Base-by-base conservation (phyloP, 1,140 invertebrate species). In the Trichoplusia ni region DNA sequence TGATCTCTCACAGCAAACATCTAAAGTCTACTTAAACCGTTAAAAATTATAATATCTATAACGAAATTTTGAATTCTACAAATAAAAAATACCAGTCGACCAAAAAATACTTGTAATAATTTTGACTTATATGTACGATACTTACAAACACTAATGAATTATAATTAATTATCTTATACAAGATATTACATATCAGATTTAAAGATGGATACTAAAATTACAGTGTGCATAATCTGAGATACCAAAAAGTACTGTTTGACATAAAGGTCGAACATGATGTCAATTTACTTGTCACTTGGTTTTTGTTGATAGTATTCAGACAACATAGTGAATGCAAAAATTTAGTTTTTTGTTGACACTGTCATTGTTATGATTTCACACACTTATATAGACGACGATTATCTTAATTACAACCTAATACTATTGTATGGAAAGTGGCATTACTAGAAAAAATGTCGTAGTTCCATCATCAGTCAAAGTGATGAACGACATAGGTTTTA, bases 61-160 rank as follows among this genome's bases (percentile, higher is more conserved):
- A 19, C 19, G 16, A 16, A 16, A 9, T 31, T 29, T 29, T 18
- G 23, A 47, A 47, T 29, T 47, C 44, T 23, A 31, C 44, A 16
- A 18, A 47, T 47, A 47, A 47, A 47, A 29, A 27, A 27, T 49
- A 49, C 29, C 46, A 49, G 46, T 49, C 25, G 25, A 49, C 14
- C 21, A 47, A 47, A 7, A 7, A 14, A 21, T 42, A 49, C 25
- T 18, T 49, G 7, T n/a, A 47, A 49, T 25, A 29, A 49, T 31
- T 49, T 44, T 29, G 0, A 49, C 46, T 31, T 49, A 49, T 18
- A 49, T 9, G 25, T 49, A 47, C 44, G 44, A 47, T n/a, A 49
- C 46, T 49, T 49, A 49, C 14, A n/a, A 49, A n/a, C n/a, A 49
- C 46, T 49, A 49, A 49, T 49, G 46, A 49, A 25, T 49, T 49